Evolutionary conservation across 1,140 invertebrate species (phyloP), one percentile per base, ranked within the genome.

Genomic region (Drosophila sucinea): DNA sequence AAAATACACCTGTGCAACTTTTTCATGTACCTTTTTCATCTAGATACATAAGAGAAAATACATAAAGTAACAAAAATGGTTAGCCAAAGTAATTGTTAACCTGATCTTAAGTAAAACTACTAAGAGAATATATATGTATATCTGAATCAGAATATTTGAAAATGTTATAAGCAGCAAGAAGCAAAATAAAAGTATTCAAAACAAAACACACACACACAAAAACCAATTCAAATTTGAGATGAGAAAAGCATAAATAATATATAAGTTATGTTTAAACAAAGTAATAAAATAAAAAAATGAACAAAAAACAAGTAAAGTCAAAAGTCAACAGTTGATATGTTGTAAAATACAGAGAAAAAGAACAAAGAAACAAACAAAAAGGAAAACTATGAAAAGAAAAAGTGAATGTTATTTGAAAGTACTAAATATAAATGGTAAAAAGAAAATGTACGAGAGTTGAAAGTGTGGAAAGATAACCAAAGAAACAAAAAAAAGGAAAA

Each of bases 301-400:
- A 87, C 79, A 80, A 80, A 65, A 76, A 83, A 75, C 86, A 74
- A 75, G 70, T 73, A 90, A 82, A 90, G 86, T 90, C 81, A 75
- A 85, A 82, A 90, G 79, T 90, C 86, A 90, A 90, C 86, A 90
- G 79, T 86, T 90, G 86, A 87, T 83, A 87, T 89, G 84, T 87
- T 87, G 84, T 87, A 87, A 87, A 87, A 79, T 72, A 79, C 70
- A 73, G 25, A 78, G 65, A 79, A 47, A 17, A 70, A 38, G 32
- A 60, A 74, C 38, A 61, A 62, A 67, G 6, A 23, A 60, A 47
- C 60, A 66, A 61, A 68, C 66, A 38, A 70, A 77, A 32, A 40
- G 32, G 40, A 60, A 72, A 70, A 61, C 56, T 57, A 78, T 82
- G 63, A 66, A 78, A 78, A 70, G 65, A 62, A 79, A 72, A 75